Evolutionary conservation across 2,888 invertebrate genomes (phyloP), one percentile per base, ranked within the genome.

Genomic region (Chymomyza amoena): DNA sequence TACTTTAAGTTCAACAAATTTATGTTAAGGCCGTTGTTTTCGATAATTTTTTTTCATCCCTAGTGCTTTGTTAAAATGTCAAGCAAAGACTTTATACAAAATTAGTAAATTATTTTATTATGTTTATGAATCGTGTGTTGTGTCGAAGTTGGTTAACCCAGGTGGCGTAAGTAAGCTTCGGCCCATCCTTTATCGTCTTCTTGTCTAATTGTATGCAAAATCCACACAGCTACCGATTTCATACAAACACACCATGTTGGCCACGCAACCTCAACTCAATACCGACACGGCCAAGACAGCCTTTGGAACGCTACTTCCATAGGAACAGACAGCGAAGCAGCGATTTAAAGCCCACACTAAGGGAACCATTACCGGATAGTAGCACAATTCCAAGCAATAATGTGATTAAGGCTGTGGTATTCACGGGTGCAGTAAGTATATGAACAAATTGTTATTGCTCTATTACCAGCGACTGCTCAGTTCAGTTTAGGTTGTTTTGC

Each of bases 401-500:
- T 71, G 69, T 91, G 28, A 73, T 88, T 39, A 91, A 89, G 69
- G 90, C 91, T 4, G 67, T 90, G 13, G 78, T 87, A 18, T 91
- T 91, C 67, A 88, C 91, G 4, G 91, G 91, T 72, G 85, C 87
- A 77, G 91, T 91, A 87, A 74, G 77, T 75, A 20, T 5, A 16
- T 16, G 9, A 32, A 13, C 18, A 45, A 10, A 45, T 10, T 61
- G 13, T 32, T n/a, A 15, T 15, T 16, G 59, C 5, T 39, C 51
- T 25, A 60, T 6, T 36, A 51, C 64, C 2, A 25, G 54, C 36
- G 20, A 7, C 52, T 20, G 51, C 54, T 61, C 65, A 96, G 96
- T 94, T 96, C 79, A 86, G 89, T 72, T 92, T 95, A 60, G 93
- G 94, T 18, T 95, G 95, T 89, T 93, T 97, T 88, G 93, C 94